Percentiles rank a stretch among this genome's conserved stretches.
Conservation (phyloP, 1,140 invertebrate genomes). For the Monochamus saltuarius region DNA sequence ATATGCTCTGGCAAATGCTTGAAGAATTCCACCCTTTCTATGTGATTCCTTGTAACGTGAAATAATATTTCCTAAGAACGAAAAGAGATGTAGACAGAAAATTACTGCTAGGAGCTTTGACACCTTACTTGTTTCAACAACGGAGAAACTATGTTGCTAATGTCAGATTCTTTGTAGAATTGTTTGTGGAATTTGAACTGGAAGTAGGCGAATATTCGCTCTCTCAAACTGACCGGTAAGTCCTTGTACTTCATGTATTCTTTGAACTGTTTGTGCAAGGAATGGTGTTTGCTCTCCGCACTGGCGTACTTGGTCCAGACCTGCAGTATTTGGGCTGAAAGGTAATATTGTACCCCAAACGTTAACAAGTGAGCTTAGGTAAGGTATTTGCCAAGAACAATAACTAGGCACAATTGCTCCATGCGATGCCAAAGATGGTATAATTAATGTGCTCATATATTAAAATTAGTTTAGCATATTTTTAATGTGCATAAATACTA, state of each 20-base stretch:
- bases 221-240: conserved; percentile 23
- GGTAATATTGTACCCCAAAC: no score
- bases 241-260: conserved; percentile 34
- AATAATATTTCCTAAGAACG: conserved; percentile 36
- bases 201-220: conserved; percentile 30
- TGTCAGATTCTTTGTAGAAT: conserved; percentile 30
- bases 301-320: conserved; percentile 14
- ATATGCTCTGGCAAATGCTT: conserved; percentile 30
- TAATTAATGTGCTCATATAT: no score
- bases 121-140: conserved; percentile 1
- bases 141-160: not conserved
- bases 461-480: no score
- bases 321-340: conserved; percentile 6
- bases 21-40: conserved; percentile 34
- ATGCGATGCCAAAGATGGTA: no score
- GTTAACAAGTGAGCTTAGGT: no score
- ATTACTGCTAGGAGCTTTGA: conserved; percentile 5
- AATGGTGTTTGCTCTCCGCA: conserved; percentile 29
- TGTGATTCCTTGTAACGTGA: conserved; percentile 30
- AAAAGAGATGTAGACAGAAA: no score
- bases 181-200: conserved; percentile 39
- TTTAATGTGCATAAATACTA: no score
- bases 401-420: no score
- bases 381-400: no score
- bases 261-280: conserved; percentile 26